These are phyloP conservation scores for Haliclona indistincta DNA, from an alignment of 37 sponge, comb jelly and placozoan species.

Conservation along the genomic window DNA sequence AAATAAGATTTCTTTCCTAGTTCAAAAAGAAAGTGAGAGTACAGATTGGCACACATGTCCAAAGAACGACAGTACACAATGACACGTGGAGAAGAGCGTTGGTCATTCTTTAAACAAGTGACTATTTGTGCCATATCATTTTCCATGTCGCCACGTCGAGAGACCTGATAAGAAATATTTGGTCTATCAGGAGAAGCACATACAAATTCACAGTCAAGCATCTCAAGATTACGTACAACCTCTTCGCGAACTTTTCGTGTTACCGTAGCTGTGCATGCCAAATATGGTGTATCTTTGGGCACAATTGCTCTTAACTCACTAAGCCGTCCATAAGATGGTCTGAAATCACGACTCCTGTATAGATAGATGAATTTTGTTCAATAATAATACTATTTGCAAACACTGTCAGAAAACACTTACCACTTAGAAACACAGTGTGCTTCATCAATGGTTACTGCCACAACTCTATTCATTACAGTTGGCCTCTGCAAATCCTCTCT, in stretches of 20 bases:
- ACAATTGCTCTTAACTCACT: conserved; percentile 48
- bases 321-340: conserved; percentile 49
- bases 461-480: neutral
- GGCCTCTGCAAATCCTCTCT: conserved; percentile 19
- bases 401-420: too few species aligned
- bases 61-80: conserved; percentile 28
- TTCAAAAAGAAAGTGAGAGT: conserved; percentile 2
- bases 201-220: conserved; percentile 13
- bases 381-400: too few species aligned
- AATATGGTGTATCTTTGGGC: conserved; percentile 10
- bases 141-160: conserved; percentile 16
- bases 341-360: conserved; percentile 50
- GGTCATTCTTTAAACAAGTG: conserved; percentile 11
- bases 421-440: conserved; percentile 44
- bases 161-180: conserved; percentile 40
- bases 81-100: conserved; percentile 5
- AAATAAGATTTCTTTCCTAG: conserved; percentile 18
- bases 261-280: conserved; percentile 48
- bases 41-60: conserved; percentile 29
- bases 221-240: conserved; percentile 9
- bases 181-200: conserved; percentile 43
- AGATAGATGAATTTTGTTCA: neutral
- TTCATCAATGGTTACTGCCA: too few species aligned
- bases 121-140: conserved; percentile 13
- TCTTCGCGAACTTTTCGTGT: conserved; percentile 7